Conservation (phyloP, 2,797 vertebrate genomes). For the Lophura swinhoii region DNA sequence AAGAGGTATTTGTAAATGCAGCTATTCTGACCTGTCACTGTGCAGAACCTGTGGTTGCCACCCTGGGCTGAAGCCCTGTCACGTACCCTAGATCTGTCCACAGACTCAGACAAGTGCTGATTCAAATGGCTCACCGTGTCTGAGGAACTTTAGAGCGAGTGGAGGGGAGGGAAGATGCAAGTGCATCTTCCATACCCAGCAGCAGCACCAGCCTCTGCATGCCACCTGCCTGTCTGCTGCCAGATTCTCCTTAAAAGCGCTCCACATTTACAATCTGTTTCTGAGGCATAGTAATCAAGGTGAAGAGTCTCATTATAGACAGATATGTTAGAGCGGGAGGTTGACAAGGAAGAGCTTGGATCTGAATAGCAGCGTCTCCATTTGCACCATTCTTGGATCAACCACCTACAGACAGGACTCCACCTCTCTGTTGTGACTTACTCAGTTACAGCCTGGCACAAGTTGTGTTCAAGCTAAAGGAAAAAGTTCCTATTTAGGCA, state of each 20-base stretch:
- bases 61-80: not conserved
- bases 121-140: not conserved
- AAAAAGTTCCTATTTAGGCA: not conserved
- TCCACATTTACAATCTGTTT: not conserved
- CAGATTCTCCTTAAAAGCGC: not conserved
- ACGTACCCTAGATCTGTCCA: not conserved
- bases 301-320: not conserved
- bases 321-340: not conserved
- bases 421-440: not conserved
- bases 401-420: rapidly evolving
- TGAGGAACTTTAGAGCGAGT: not conserved
- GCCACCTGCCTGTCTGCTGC: not conserved
- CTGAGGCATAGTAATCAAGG: rapidly evolving
- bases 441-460: not conserved
- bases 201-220: not conserved
- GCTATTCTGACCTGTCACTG: not conserved
- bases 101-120: not conserved
- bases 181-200: not conserved
- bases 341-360: not conserved
- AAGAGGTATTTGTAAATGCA: not conserved
- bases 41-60: not conserved
- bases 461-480: not conserved
- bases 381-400: not conserved
- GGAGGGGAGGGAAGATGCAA: not conserved
- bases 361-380: not conserved